Base-by-base conservation (phyloP, 2,113 vertebrate genomes). In the Zosterops japonicus region DNA sequence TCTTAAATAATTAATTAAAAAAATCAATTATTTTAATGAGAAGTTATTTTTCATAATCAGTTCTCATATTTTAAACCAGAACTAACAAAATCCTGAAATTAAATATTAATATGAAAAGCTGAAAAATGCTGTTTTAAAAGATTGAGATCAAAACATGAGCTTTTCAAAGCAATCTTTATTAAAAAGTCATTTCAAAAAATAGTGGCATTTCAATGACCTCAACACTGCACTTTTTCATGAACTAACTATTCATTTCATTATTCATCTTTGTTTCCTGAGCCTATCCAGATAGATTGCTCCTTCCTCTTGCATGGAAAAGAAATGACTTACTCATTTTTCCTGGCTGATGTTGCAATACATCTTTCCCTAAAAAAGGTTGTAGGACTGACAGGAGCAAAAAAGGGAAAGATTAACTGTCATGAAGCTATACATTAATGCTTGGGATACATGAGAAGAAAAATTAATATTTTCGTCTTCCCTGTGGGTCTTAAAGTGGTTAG, bases 291-390 rank as follows among this genome's bases (percentile, higher is more conserved):
- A 93, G 70, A 95, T 83, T 83, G 64, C 31, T 96, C 72, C 65
- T 94, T 93, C 69, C 11, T 92, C 72, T 95, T 94, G 74, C 61
- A 87, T 71, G 44, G 77, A 83, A 96, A 94, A 95, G 41, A 93
- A 94, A 84, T 84, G 1, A 87, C 68, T 96, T 93, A 67, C 50
- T 94, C 90, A 95, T 97, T 95, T 95, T 95, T 95, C 92, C 93
- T 94, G 72, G 39, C 56, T 95, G 91, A 92, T 70, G 65, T 75
- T 92, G 77, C 52, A 83, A 95, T 96, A 94, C 46, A 92, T 96
- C 90, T 96, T 95, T 95, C 85, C 28, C 56, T 86, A 83, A 86
- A 92, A 92, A 93, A 59, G 86, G 59, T 33, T 87, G 24, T 83
- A 41, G 72, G 76, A 89, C 69, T 84, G 72, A 44, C 83, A 94